Percentiles rank a stretch among this genome's conserved stretches.
Evolutionary conservation across 1,140 invertebrate species (phyloP).

Genomic region (Ips typographus): DNA sequence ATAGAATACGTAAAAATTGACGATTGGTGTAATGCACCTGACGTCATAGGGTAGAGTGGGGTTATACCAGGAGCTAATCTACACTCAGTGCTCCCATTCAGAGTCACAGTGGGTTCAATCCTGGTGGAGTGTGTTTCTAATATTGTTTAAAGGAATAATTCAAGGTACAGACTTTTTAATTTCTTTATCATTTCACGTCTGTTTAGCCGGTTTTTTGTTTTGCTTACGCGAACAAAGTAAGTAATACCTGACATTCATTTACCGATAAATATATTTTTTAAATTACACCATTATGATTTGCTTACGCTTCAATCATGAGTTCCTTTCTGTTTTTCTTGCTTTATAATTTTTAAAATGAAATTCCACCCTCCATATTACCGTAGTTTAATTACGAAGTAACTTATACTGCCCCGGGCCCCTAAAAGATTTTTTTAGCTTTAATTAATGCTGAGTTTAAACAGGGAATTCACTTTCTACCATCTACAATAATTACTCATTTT

Average conservation of each 20-base stretch:
- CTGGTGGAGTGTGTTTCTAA: conserved; percentile 41
- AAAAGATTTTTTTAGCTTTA: no score
- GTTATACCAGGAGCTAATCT: conserved; percentile 43
- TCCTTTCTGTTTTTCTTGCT: background rate
- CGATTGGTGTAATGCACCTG: conserved; percentile 43
- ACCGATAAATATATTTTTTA: no score
- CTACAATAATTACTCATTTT: no score
- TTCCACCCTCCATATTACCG: no score
- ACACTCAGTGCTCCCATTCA: conserved; percentile 39
- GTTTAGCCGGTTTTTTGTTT: conserved; percentile 8
- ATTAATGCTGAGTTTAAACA: no score
- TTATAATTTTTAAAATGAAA: no score
- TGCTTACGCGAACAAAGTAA: conserved; percentile 18
- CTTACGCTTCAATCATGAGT: no score
- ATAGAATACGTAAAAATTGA: conserved; percentile 31
- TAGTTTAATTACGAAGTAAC: no score
- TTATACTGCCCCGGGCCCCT: no score
- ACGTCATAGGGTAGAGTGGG: conserved; percentile 46
- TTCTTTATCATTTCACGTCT: conserved; percentile 8
- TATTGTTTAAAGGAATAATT: conserved; percentile 21
- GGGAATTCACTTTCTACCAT: no score
- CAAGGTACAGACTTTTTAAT: conserved; percentile 30
- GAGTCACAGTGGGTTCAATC: conserved; percentile 43
- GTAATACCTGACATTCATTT: background rate
- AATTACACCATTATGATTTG: no score